Percentiles rank a stretch among this genome's conserved stretches.
phyloP scores from a whole-genome alignment of 2,888 invertebrate genomes.

The Coenonympha glycerion region DNA sequence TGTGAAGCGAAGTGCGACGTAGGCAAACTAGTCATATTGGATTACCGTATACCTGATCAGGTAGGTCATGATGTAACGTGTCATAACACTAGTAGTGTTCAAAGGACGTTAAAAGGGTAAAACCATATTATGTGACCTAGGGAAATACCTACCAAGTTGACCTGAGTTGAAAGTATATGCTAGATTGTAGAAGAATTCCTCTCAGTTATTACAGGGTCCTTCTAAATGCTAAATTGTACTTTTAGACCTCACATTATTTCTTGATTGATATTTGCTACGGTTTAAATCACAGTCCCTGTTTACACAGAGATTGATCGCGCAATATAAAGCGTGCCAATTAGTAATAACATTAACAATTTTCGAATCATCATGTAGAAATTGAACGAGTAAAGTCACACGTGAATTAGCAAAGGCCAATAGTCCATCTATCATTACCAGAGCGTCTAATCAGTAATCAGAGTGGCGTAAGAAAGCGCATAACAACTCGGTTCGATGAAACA shows the following conservation, averaged over 20 bases:
- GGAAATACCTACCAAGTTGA: too few species aligned
- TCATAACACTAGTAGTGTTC: not conserved
- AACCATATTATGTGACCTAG: not conserved
- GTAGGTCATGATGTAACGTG: not conserved
- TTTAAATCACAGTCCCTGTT: too few species aligned
- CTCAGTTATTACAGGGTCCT: too few species aligned
- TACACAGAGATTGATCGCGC: not conserved
- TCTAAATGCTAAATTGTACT: too few species aligned
- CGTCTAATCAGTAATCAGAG: slow-evolving; percentile 38
- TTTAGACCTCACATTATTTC: too few species aligned
- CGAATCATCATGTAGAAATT: slow-evolving; percentile 5
- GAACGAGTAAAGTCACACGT: slow-evolving; percentile 3
- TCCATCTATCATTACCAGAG: slow-evolving; percentile 35
- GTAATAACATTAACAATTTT: not conserved
- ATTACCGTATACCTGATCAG: not conserved
- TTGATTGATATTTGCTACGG: too few species aligned
- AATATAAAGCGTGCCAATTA: not conserved
- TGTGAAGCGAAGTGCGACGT: not conserved
- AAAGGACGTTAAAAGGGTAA: not conserved
- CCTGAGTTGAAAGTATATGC: too few species aligned
- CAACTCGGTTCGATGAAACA: slow-evolving; percentile 22
- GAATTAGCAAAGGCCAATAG: slow-evolving; percentile 29
- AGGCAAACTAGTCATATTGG: not conserved
- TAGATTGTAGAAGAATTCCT: too few species aligned
- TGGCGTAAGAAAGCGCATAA: slow-evolving; percentile 53